phyloP scores from a whole-genome alignment of 2,797 vertebrate genomes.

The Acipenser oxyrinchus region DNA sequence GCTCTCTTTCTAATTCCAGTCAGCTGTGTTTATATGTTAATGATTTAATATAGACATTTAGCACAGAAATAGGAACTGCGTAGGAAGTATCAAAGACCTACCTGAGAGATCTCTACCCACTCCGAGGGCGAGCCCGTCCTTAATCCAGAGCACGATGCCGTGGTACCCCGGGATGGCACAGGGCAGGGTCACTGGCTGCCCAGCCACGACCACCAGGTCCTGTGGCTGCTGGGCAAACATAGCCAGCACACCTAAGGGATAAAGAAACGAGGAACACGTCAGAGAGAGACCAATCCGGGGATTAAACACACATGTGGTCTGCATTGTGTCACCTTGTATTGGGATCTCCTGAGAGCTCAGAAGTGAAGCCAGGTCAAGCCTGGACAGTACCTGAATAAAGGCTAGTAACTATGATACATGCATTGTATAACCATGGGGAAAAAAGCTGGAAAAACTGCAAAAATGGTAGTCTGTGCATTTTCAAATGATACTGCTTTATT shows the following conservation, averaged over 20 bases:
- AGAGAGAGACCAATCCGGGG: not conserved
- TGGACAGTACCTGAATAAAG: too few species aligned
- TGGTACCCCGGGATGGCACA: constrained; percentile 89
- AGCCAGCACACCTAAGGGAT: constrained; percentile 61
- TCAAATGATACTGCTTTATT: too few species aligned
- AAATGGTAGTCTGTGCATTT: too few species aligned
- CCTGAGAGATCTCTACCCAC: constrained; percentile 90
- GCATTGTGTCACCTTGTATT: not conserved
- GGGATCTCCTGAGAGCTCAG: too few species aligned
- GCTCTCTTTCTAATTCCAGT: not conserved
- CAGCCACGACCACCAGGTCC: constrained; percentile 90
- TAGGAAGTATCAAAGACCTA: constrained; percentile 38
- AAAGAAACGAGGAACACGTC: not conserved
- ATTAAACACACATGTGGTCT: not conserved
- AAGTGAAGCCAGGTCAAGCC: too few species aligned
- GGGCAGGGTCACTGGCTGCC: constrained; percentile 82
- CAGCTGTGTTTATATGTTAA: not conserved
- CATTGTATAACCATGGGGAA: too few species aligned
- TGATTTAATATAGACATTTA: not conserved
- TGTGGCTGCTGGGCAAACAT: constrained; percentile 95
- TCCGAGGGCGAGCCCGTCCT: constrained; percentile 87
- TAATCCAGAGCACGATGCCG: constrained; percentile 93
- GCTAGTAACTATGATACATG: too few species aligned
- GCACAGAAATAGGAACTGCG: not conserved
- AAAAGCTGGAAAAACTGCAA: too few species aligned